Percentiles rank a stretch among this genome's conserved stretches.
These are phyloP conservation scores for Dolichotis patagonum DNA, from an alignment of 2,113 vertebrate genomes.

Conservation along the genomic window DNA sequence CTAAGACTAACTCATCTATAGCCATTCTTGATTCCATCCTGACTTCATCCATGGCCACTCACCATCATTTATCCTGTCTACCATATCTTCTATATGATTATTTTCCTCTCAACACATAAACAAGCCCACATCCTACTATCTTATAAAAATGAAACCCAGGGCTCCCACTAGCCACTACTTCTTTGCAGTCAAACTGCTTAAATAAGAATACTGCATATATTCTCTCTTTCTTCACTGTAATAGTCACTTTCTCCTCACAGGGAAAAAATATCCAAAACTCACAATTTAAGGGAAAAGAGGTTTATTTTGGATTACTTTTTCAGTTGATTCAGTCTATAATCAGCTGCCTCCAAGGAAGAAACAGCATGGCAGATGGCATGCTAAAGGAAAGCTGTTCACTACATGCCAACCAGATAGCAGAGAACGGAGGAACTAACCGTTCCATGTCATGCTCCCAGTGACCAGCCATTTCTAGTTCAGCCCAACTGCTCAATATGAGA, in stretches of 20 bases:
- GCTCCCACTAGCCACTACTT: background rate
- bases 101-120: background rate
- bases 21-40: background rate
- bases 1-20: constrained; percentile 14
- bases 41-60: background rate
- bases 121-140: background rate
- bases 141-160: constrained; percentile 3
- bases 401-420: background rate
- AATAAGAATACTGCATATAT: background rate
- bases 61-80: background rate
- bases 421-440: background rate
- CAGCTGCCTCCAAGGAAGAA: background rate
- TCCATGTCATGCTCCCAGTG: background rate
- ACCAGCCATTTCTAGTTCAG: background rate
- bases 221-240: background rate
- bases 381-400: background rate
- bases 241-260: background rate
- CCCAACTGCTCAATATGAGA: background rate
- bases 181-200: constrained; percentile 5
- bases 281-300: background rate
- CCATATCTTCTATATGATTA: constrained; percentile 14
- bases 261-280: background rate
- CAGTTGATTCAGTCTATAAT: background rate
- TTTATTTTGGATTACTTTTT: background rate
- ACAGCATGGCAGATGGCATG: background rate